These are phyloP conservation scores for Pollachius pollachius DNA, from an alignment of 2,113 vertebrate species.

Conservation along the genomic window DNA sequence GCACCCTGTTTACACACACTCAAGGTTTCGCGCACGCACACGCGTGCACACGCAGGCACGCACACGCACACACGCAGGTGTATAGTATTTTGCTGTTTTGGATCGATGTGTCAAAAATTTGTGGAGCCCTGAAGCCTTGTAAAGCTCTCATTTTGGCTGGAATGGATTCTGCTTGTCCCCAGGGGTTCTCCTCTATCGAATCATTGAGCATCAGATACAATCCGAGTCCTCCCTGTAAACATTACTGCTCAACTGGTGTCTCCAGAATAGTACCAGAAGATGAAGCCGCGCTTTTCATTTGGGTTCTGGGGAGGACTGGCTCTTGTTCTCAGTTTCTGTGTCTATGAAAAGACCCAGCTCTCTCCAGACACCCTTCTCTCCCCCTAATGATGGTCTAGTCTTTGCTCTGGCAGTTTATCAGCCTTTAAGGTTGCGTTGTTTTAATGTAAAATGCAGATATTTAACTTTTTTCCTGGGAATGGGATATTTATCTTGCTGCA, in stretches of 20 bases:
- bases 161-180: constrained; percentile 19
- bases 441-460: too few species aligned
- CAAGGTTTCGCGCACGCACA: background rate
- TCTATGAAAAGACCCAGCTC: too few species aligned
- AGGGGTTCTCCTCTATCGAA: constrained; percentile 8
- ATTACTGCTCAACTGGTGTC: constrained; percentile 21
- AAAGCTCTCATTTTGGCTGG: constrained; percentile 40
- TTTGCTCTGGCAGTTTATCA: too few species aligned
- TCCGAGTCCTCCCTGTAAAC: constrained; percentile 34
- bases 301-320: constrained; percentile 15
- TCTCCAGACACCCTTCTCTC: too few species aligned
- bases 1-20: background rate
- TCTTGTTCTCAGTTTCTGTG: too few species aligned
- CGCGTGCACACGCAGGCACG: background rate
- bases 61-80: background rate
- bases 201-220: constrained; percentile 45
- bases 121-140: constrained; percentile 18
- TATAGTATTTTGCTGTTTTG: constrained; percentile 5
- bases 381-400: too few species aligned
- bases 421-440: too few species aligned
- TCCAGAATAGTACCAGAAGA: constrained; percentile 35
- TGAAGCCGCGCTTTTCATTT: constrained; percentile 15
- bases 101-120: constrained; percentile 12
- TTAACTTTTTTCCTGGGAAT: too few species aligned
- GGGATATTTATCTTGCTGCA: too few species aligned